These are phyloP conservation scores for Oncorhynchus nerka DNA, from an alignment of 2,113 vertebrate species.

Conservation along the genomic window DNA sequence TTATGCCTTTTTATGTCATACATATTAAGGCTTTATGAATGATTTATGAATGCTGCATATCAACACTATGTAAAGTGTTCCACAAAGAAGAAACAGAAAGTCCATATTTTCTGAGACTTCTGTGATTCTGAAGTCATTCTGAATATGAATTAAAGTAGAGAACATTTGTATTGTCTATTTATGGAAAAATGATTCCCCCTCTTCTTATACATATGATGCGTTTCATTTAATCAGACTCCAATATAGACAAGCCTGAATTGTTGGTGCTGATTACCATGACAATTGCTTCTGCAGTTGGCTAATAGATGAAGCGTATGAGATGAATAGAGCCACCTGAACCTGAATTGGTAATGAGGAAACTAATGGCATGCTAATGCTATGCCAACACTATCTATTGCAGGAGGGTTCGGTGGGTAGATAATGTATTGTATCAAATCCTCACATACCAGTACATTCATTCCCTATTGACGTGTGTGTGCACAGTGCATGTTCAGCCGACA, in stretches of 20 bases:
- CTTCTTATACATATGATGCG: not conserved
- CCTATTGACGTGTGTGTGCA: not conserved
- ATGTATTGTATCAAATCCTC: not conserved
- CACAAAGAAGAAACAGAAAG: not conserved
- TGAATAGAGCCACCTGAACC: conserved; percentile 48
- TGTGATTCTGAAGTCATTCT: too few species aligned
- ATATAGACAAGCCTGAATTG: conserved; percentile 40
- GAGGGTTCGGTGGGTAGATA: not conserved
- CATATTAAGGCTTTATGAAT: too few species aligned
- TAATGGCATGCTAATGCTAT: conserved; percentile 22
- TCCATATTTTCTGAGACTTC: too few species aligned
- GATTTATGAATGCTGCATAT: too few species aligned
- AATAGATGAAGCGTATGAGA: conserved; percentile 47
- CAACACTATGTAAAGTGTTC: not conserved
- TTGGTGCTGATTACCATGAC: conserved; percentile 47
- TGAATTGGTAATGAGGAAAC: conserved; percentile 42
- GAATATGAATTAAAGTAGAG: too few species aligned
- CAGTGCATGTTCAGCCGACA: not conserved
- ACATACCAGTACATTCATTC: not conserved
- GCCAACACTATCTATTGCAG: not conserved
- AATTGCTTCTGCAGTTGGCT: conserved; percentile 45
- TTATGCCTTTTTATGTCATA: not conserved
- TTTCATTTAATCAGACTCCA: not conserved
- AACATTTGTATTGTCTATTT: not conserved
- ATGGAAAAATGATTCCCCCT: not conserved